phyloP scores from a whole-genome alignment of 2,797 vertebrate species.

The Toxotes lorentzi region DNA sequence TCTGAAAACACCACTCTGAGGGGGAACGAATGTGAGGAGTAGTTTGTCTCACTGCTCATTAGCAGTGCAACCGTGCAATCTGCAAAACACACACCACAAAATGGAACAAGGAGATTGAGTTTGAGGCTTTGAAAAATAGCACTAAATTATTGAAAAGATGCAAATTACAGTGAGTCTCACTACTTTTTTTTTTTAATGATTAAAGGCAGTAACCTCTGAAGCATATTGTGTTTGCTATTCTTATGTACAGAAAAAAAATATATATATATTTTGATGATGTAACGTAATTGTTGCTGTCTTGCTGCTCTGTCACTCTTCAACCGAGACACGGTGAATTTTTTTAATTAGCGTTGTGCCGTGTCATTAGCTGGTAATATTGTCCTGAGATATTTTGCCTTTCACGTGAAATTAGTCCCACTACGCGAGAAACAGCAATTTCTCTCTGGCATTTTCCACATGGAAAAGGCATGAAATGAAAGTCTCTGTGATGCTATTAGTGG shows the following conservation, averaged over 20 bases:
- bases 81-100: slow-evolving; percentile 51
- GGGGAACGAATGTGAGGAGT: slow-evolving; percentile 41
- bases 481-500: slow-evolving; percentile 56
- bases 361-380: slow-evolving; percentile 72
- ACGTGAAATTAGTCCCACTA: slow-evolving; percentile 76
- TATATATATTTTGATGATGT: slow-evolving; percentile 24
- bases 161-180: slow-evolving; percentile 34
- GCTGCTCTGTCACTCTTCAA: slow-evolving; percentile 46
- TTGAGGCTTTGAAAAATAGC: slow-evolving; percentile 43
- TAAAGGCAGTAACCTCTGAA: slow-evolving; percentile 34
- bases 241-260: slow-evolving; percentile 7
- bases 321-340: slow-evolving; percentile 50
- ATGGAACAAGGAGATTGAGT: slow-evolving; percentile 34
- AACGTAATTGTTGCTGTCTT: slow-evolving; percentile 50
- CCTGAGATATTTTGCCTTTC: slow-evolving; percentile 69
- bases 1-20: slow-evolving; percentile 51
- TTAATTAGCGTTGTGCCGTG: slow-evolving; percentile 68
- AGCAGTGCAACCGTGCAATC: slow-evolving; percentile 47
- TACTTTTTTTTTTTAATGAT: slow-evolving; percentile 23
- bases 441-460: slow-evolving; percentile 64
- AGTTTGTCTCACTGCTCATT: slow-evolving; percentile 63
- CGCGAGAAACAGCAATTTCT: slow-evolving; percentile 64
- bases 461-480: slow-evolving; percentile 76
- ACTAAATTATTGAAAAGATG: slow-evolving; percentile 49
- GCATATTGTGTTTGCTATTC: slow-evolving; percentile 29